phyloP scores from a whole-genome alignment of 2,113 vertebrate genomes.

The Amphilophus citrinellus region DNA sequence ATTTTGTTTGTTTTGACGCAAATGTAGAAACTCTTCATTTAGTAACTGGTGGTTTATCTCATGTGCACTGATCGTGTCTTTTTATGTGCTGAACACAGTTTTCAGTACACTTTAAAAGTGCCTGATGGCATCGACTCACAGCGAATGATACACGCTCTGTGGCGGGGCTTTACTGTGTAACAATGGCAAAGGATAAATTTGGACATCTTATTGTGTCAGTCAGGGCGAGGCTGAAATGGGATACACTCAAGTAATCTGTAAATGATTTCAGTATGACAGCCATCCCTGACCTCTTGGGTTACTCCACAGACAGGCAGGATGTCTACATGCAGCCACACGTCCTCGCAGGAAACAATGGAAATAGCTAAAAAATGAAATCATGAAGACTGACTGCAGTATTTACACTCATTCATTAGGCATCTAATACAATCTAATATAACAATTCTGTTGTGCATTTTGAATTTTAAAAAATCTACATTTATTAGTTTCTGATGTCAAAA shows the following conservation, averaged over 20 bases:
- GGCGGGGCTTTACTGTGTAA: background rate
- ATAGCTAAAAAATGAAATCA: slow-evolving; percentile 64
- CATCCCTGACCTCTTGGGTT: slow-evolving; percentile 68
- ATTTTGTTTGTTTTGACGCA: no score
- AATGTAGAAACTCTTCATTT: no score
- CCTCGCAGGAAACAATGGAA: slow-evolving; percentile 69
- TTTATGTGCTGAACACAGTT: background rate
- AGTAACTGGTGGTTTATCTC: no score
- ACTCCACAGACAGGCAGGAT: slow-evolving; percentile 67
- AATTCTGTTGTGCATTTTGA: background rate
- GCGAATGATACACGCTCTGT: background rate
- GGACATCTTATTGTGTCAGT: background rate
- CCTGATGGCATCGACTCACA: background rate
- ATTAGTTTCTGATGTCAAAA: background rate
- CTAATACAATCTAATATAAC: background rate
- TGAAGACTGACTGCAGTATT: slow-evolving; percentile 18
- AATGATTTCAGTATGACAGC: slow-evolving; percentile 58
- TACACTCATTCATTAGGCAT: background rate
- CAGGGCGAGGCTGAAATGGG: slow-evolving; percentile 30
- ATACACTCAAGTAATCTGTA: slow-evolving; percentile 43
- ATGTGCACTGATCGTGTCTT: background rate
- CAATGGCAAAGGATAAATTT: slow-evolving; percentile 27
- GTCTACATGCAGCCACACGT: slow-evolving; percentile 73
- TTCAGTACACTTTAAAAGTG: background rate
- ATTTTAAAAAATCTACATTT: background rate